Conservation (phyloP, 2,888 invertebrate species). For the Phasia obesa region DNA sequence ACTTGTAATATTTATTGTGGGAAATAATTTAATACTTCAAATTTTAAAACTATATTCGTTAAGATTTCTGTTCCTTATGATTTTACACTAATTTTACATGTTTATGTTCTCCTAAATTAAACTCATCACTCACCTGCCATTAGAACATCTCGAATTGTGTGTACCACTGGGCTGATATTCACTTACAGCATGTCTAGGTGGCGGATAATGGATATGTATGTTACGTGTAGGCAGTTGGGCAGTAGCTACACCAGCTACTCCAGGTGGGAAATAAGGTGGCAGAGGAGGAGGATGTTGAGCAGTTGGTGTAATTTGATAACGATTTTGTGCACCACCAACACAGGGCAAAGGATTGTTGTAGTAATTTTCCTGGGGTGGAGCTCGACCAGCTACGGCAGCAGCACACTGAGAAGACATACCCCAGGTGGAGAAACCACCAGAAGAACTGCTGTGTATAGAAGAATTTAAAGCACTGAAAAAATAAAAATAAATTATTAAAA, state of each 20-base stretch:
- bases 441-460: conserved; percentile 82
- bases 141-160: conserved; percentile 80
- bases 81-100: no score
- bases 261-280: conserved; percentile 80
- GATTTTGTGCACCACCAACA: conserved; percentile 78
- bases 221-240: conserved; percentile 78
- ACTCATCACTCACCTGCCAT: conserved; percentile 76
- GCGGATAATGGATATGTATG: conserved; percentile 82
- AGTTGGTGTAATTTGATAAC: conserved; percentile 82
- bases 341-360: conserved; percentile 82
- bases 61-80: no score
- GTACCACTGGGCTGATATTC: conserved; percentile 81
- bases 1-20: no score
- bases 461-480: conserved; percentile 79
- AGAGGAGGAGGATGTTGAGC: conserved; percentile 81
- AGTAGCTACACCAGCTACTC: conserved; percentile 71
- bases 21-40: no score
- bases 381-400: conserved; percentile 65
- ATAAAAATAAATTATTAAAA: neutral
- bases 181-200: conserved; percentile 81
- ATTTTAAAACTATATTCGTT: no score
- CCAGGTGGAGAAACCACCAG: conserved; percentile 82
- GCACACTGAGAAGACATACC: conserved; percentile 80
- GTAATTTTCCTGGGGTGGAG: conserved; percentile 79
- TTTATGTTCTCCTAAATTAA: neutral